phyloP scores from a whole-genome alignment of 2,888 invertebrate species.

The Linhomoeus sp. region DNA sequence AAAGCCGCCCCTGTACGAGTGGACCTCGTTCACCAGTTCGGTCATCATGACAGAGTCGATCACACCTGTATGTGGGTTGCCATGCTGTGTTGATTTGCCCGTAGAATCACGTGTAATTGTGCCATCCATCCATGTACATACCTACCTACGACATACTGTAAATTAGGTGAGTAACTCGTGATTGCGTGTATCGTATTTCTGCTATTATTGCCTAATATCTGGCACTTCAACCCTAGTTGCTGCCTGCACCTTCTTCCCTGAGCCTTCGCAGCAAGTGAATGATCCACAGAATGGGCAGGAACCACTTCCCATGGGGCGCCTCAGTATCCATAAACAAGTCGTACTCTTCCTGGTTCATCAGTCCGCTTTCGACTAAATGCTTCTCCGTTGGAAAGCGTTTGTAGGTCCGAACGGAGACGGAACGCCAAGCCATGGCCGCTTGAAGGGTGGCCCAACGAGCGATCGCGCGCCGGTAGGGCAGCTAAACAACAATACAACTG shows the following conservation, averaged over 20 bases:
- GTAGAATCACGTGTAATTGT: too few relatives aligned
- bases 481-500: too few relatives aligned
- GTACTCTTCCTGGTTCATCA: constrained; percentile 31
- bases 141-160: too few relatives aligned
- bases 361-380: constrained; percentile 33
- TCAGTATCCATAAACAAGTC: constrained; percentile 29
- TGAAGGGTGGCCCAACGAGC: constrained; percentile 8
- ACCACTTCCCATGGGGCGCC: constrained; percentile 30
- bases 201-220: too few relatives aligned
- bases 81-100: too few relatives aligned
- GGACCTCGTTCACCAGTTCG: constrained; percentile 26
- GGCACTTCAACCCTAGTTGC: too few relatives aligned
- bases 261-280: constrained; percentile 27
- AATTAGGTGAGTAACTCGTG: too few relatives aligned
- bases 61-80: too few relatives aligned
- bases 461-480: too few relatives aligned
- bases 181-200: too few relatives aligned
- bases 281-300: constrained; percentile 36
- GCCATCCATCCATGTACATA: too few relatives aligned
- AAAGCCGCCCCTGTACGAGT: constrained; percentile 28
- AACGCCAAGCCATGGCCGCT: constrained; percentile 25
- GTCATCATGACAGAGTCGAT: constrained; percentile 30
- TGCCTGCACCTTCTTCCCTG: constrained; percentile 20
- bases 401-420: constrained; percentile 23
- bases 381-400: constrained; percentile 34